Conservation (phyloP, 2,888 invertebrate genomes). For the Thymelicus sylvestris region DNA sequence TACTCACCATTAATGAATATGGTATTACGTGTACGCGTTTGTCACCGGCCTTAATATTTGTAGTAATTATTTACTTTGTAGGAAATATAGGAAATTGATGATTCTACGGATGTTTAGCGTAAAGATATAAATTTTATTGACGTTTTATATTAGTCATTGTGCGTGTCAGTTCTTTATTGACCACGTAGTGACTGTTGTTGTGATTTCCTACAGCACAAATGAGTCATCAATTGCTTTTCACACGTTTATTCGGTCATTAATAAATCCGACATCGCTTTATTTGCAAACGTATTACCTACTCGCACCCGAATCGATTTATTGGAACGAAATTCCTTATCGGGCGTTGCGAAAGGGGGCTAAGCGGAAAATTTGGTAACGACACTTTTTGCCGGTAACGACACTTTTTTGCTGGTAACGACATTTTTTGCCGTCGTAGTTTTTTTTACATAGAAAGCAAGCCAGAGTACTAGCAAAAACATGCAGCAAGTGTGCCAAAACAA, state of each 20-base stretch:
- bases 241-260: neutral
- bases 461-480: too few relatives aligned
- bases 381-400: too few relatives aligned
- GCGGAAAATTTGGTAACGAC: too few relatives aligned
- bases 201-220: constrained; percentile 1
- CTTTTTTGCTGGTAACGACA: too few relatives aligned
- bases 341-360: too few relatives aligned
- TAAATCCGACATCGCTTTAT: too few relatives aligned
- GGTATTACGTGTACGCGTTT: neutral
- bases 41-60: neutral
- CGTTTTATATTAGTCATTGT: constrained; percentile 7
- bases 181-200: neutral
- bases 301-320: too few relatives aligned
- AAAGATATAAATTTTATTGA: neutral
- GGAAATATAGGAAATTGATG: neutral
- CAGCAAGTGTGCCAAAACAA: too few relatives aligned
- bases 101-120: neutral
- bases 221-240: constrained; percentile 21
- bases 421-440: too few relatives aligned
- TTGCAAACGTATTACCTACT: too few relatives aligned
- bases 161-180: constrained; percentile 3
- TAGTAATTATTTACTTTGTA: neutral
- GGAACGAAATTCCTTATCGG: too few relatives aligned
- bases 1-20: constrained; percentile 6
- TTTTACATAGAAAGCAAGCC: too few relatives aligned